A percentile compares a stretch with the other conserved stretches of the same genome.
Conservation (phyloP, 1,140 invertebrate genomes). For the Cotesia typhae region DNA sequence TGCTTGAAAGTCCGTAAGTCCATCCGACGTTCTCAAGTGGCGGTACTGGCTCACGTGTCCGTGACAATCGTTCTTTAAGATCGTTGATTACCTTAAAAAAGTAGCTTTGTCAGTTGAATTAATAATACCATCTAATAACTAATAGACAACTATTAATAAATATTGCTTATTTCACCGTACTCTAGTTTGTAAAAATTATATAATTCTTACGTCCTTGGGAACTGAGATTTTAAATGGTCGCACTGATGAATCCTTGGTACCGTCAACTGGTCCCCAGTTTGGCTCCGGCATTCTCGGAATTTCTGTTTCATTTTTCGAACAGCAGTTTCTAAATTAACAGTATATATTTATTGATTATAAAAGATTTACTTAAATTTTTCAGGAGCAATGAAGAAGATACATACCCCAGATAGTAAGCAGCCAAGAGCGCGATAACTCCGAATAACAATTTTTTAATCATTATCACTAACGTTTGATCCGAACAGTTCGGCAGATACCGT, state of each 20-base stretch:
- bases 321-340: not conserved
- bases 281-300: constrained; percentile 48
- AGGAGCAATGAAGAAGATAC: too few relatives aligned
- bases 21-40: constrained; percentile 70
- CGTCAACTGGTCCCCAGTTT: constrained; percentile 64
- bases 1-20: constrained; percentile 76
- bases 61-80: constrained; percentile 56
- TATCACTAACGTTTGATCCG: not conserved
- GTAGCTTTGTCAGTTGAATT: not conserved
- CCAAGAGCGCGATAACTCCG: not conserved
- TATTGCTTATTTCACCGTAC: not conserved
- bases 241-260: constrained; percentile 57
- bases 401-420: constrained; percentile 2
- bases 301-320: not conserved
- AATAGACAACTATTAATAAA: not conserved
- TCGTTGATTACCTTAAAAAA: constrained; percentile 57
- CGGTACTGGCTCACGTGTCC: constrained; percentile 59
- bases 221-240: constrained; percentile 65
- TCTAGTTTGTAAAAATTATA: not conserved
- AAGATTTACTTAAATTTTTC: not conserved
- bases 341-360: not conserved
- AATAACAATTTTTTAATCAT: constrained; percentile 6
- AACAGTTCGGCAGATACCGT: not conserved
- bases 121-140: not conserved
- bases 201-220: constrained; percentile 49